phyloP scores from a whole-genome alignment of 1,140 invertebrate genomes.

The Ips nitidus region DNA sequence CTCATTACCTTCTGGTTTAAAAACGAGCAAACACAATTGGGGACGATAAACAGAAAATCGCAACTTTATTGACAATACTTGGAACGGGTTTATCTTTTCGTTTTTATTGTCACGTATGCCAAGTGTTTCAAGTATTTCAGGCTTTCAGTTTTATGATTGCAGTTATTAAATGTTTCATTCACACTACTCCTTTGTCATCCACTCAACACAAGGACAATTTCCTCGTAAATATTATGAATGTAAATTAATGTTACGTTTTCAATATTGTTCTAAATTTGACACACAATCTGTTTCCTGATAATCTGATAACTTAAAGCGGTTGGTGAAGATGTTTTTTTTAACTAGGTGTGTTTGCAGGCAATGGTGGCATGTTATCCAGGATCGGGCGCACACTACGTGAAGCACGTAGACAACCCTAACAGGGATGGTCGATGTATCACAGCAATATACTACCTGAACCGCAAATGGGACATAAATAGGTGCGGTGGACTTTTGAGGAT shows the following conservation, averaged over 20 bases:
- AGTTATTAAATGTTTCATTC: not conserved
- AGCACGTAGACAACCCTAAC: conserved; percentile 98
- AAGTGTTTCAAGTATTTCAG: conserved; percentile 6
- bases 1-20: too few relatives aligned
- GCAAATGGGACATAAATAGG: conserved; percentile 83
- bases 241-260: not conserved
- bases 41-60: too few relatives aligned
- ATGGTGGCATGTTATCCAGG: conserved; percentile 98
- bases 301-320: not conserved
- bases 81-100: too few relatives aligned
- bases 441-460: conserved; percentile 94
- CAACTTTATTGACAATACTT: too few relatives aligned
- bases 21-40: too few relatives aligned
- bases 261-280: not conserved
- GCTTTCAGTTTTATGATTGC: not conserved
- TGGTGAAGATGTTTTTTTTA: not conserved
- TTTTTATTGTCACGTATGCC: conserved; percentile 7
- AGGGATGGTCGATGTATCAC: conserved; percentile 92
- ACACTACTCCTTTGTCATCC: not conserved
- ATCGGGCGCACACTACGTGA: conserved; percentile 88
- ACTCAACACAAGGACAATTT: not conserved
- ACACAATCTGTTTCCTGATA: not conserved
- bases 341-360: conserved; percentile 65
- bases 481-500: conserved; percentile 70
- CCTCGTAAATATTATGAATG: not conserved